Evolutionary conservation across 2,888 invertebrate genomes (phyloP).

Genomic region (Drosophila borealis): DNA sequence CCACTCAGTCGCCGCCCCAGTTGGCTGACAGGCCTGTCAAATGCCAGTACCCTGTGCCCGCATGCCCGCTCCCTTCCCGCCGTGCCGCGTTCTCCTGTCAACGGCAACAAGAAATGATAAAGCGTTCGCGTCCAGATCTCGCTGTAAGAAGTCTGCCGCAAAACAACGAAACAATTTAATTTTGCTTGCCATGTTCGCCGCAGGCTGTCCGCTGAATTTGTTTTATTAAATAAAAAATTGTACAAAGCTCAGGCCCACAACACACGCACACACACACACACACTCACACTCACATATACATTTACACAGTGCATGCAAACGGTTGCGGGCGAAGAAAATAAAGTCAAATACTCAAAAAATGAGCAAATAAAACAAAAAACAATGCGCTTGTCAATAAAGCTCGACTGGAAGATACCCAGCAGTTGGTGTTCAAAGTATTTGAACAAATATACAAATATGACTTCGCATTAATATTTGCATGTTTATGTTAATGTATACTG

Average conservation of each 20-base stretch:
- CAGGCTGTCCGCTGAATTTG: constrained; percentile 76
- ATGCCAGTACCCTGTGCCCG: constrained; percentile 34
- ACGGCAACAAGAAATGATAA: constrained; percentile 71
- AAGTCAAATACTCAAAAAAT: constrained; percentile 77
- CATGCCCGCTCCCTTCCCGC: not conserved
- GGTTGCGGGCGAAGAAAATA: constrained; percentile 55
- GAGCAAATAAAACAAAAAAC: constrained; percentile 59
- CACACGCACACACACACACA: constrained; percentile 15
- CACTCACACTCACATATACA: constrained; percentile 17
- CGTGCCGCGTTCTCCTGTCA: constrained; percentile 54
- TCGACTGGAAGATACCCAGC: constrained; percentile 4
- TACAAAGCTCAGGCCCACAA: constrained; percentile 39
- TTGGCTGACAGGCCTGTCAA: constrained; percentile 68
- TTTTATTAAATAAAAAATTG: constrained; percentile 79
- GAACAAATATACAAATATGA: too few relatives aligned
- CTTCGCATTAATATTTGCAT: not conserved
- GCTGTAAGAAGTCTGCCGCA: constrained; percentile 30
- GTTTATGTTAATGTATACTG: not conserved
- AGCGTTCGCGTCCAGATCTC: constrained; percentile 69
- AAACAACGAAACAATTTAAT: constrained; percentile 77
- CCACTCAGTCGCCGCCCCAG: constrained; percentile 9
- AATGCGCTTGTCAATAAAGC: not conserved
- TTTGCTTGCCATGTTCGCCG: constrained; percentile 77
- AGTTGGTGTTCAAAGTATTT: too few relatives aligned
- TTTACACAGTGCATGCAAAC: constrained; percentile 16